Conservation (phyloP, 2,797 vertebrate genomes). For the Rachycentron canadum region DNA sequence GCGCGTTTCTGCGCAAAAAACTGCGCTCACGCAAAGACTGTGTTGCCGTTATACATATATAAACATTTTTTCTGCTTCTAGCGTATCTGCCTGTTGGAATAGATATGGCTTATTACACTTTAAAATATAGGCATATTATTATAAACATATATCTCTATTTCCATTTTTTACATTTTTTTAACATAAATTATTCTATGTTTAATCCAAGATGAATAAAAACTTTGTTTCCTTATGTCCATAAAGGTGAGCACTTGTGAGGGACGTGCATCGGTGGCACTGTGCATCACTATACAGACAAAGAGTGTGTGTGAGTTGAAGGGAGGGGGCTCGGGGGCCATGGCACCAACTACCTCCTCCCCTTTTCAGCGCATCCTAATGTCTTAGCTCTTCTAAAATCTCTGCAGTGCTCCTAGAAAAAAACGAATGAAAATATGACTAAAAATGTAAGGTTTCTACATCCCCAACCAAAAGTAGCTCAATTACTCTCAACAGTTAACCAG, state of each 20-base stretch:
- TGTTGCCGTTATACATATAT: neutral
- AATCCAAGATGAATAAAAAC: too few relatives aligned
- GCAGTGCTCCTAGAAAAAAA: conserved; percentile 2
- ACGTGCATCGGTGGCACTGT: conserved; percentile 45
- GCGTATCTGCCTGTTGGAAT: neutral
- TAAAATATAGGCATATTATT: neutral
- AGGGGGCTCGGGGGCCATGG: conserved; percentile 3
- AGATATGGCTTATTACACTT: neutral
- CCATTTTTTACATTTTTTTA: too few relatives aligned
- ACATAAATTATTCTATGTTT: too few relatives aligned
- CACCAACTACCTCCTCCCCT: conserved; percentile 32
- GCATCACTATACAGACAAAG: conserved; percentile 73
- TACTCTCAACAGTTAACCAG: neutral
- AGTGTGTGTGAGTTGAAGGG: conserved; percentile 50
- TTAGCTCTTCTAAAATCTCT: conserved; percentile 32
- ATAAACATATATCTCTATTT: too few relatives aligned
- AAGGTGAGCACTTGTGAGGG: conserved; percentile 21
- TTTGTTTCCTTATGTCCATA: neutral
- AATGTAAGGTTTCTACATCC: too few relatives aligned
- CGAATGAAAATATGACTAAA: neutral
- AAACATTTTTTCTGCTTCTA: neutral
- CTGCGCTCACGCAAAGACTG: neutral
- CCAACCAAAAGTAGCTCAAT: neutral
- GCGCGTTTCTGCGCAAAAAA: neutral
- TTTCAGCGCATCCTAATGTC: conserved; percentile 25